These are phyloP conservation scores for Helostoma temminkii DNA, from an alignment of 2,797 vertebrate species.

Conservation along the genomic window DNA sequence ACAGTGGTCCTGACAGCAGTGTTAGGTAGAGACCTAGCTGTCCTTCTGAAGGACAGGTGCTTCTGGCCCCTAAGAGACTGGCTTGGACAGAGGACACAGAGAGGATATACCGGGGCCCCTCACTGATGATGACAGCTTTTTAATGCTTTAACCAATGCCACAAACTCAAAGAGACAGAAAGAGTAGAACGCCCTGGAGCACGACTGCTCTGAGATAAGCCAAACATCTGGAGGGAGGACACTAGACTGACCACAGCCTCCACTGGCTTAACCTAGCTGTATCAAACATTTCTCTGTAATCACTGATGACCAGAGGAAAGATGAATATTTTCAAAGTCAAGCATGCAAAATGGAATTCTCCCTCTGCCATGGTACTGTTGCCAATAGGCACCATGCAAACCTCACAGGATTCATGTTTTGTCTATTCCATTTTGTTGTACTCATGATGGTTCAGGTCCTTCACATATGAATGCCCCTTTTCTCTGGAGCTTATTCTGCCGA, in stretches of 20 bases:
- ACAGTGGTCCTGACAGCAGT: slow-evolving; percentile 58
- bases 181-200: not conserved
- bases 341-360: slow-evolving; percentile 25
- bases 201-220: not conserved
- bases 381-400: slow-evolving; percentile 16
- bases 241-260: slow-evolving; percentile 12
- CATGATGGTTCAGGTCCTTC: not conserved
- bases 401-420: slow-evolving; percentile 21
- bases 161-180: slow-evolving; percentile 13
- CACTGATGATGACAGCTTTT: slow-evolving; percentile 50
- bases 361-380: not conserved
- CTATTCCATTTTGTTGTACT: slow-evolving; percentile 5
- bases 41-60: slow-evolving; percentile 71
- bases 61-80: slow-evolving; percentile 29
- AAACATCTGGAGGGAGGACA: slow-evolving; percentile 19
- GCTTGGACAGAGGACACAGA: slow-evolving; percentile 38
- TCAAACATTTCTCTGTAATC: slow-evolving; percentile 33
- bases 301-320: slow-evolving; percentile 25
- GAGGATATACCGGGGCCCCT: slow-evolving; percentile 45
- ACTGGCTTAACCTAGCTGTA: slow-evolving; percentile 9
- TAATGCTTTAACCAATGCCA: slow-evolving; percentile 35
- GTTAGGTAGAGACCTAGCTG: slow-evolving; percentile 34
- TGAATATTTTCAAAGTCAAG: slow-evolving; percentile 49
- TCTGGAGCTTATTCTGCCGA: slow-evolving; percentile 2
- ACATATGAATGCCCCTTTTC: slow-evolving; percentile 17